phyloP scores from a whole-genome alignment of 2,797 vertebrate genomes.

The Synaphobranchus kaupii region DNA sequence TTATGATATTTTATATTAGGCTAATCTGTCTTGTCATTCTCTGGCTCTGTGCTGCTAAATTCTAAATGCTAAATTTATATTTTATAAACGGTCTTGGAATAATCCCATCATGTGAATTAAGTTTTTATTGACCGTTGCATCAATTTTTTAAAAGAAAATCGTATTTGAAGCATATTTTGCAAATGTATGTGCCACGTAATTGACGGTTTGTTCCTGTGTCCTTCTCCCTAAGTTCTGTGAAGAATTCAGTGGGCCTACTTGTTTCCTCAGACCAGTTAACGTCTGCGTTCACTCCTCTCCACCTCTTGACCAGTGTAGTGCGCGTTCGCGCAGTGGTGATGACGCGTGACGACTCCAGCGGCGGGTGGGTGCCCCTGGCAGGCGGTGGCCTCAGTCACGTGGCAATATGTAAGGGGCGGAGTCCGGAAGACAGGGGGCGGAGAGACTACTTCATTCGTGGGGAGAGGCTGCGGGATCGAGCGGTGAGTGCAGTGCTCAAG shows the following conservation, averaged over 20 bases:
- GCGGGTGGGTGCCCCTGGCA: conserved; percentile 89
- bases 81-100: not conserved
- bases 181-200: not conserved
- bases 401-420: conserved; percentile 84
- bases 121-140: not conserved
- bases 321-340: conserved; percentile 94
- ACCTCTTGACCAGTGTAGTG: conserved; percentile 72
- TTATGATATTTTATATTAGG: not conserved
- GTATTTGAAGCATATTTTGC: not conserved
- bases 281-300: conserved; percentile 46
- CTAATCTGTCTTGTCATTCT: not conserved
- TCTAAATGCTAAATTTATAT: too few relatives aligned
- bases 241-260: not conserved
- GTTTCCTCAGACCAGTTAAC: conserved; percentile 42
- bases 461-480: conserved; percentile 87
- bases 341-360: conserved; percentile 93
- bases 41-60: not conserved
- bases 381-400: conserved; percentile 89
- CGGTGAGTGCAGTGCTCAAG: conserved; percentile 74
- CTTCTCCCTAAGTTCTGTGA: not conserved
- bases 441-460: conserved; percentile 84
- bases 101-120: not conserved
- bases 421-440: conserved; percentile 76
- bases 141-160: not conserved
- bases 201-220: not conserved